Conservation (phyloP, 2,797 vertebrate genomes). For the Sebastes itinus region DNA sequence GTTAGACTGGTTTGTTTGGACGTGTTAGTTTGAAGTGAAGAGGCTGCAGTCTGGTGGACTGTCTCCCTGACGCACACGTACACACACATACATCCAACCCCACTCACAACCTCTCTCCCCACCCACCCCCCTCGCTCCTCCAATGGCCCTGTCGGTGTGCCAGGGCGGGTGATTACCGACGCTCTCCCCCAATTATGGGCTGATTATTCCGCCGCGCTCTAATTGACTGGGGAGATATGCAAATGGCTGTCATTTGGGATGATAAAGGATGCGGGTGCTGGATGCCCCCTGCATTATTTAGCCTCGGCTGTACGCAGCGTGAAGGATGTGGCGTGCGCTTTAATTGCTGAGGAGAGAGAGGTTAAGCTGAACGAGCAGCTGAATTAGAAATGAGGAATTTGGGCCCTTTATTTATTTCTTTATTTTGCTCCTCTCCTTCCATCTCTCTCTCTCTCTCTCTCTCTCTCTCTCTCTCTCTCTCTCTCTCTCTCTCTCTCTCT, state of each 20-base stretch:
- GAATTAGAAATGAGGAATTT: conserved; percentile 97
- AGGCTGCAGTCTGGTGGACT: conserved; percentile 66
- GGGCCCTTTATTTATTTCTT: conserved; percentile 83
- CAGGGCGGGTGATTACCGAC: conserved; percentile 96
- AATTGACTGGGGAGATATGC: conserved; percentile 99
- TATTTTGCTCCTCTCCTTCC: conserved; percentile 53
- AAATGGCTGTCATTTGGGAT: conserved; percentile 99
- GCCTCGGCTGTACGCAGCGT: conserved; percentile 96
- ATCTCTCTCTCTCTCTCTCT: conserved; percentile 26
- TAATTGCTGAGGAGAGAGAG: conserved; percentile 99
- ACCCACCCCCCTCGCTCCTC: conserved; percentile 50
- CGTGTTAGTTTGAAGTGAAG: conserved; percentile 68
- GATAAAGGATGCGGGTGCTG: conserved; percentile 96
- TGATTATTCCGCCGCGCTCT: conserved; percentile 98
- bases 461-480: not conserved
- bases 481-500: not conserved
- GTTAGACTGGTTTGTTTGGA: conserved; percentile 66
- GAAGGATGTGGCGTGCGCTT: conserved; percentile 97
- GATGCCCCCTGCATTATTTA: conserved; percentile 98
- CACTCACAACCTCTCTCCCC: conserved; percentile 34
- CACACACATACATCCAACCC: conserved; percentile 46
- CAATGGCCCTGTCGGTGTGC: conserved; percentile 89
- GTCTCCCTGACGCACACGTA: conserved; percentile 48
- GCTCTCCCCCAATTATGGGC: conserved; percentile 99
- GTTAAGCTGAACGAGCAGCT: conserved; percentile 98